Base-by-base conservation (phyloP, 2,888 invertebrate genomes). In the Nysson spinosus region DNA sequence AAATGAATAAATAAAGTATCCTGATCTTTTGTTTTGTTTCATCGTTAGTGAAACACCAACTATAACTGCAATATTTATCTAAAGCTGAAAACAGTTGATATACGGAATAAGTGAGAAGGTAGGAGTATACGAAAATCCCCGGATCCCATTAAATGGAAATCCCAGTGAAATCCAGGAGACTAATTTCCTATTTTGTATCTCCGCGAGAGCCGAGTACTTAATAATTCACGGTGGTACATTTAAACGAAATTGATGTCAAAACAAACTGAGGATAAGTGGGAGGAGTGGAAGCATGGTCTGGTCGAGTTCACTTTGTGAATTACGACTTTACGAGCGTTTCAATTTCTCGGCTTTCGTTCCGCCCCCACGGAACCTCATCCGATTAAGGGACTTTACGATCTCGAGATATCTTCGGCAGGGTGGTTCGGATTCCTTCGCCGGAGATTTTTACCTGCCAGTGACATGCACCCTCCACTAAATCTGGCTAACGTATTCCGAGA, bases 301-400 rank as follows among this genome's bases (percentile, higher is more conserved):
- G 32, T 11, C n/a, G 44, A 28, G 39, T 43, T 47, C 54, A 30
- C 51, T 47, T 54, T 39, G 28, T 47, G 65, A 75, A 72, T 75
- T 62, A 65, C 69, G 51, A 68, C 60, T 80, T 80, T 77, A 78
- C 75, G 73, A 75, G 54, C 65, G 55, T 61, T 66, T 69, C 70
- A 66, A 67, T 75, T 73, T 70, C 77, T 70, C 68, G 65, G 72
- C 69, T 70, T 70, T 60, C 57, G 44, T 54, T 55, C 56, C 58
- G 20, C 54, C 50, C 49, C 46, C 61, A 26, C 37, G 56, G 24
- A 68, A 68, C 54, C 68, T 81, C 78, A 78, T 83, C 77, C 80
- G 80, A 81, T 82, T 81, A 80, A 80, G 72, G 68, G 79, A 76
- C 75, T 81, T 80, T 80, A 80, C 78, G 80, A 82, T 71, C 69